Conservation (phyloP, 2,113 vertebrate species). For the Actenoides hombroni region DNA sequence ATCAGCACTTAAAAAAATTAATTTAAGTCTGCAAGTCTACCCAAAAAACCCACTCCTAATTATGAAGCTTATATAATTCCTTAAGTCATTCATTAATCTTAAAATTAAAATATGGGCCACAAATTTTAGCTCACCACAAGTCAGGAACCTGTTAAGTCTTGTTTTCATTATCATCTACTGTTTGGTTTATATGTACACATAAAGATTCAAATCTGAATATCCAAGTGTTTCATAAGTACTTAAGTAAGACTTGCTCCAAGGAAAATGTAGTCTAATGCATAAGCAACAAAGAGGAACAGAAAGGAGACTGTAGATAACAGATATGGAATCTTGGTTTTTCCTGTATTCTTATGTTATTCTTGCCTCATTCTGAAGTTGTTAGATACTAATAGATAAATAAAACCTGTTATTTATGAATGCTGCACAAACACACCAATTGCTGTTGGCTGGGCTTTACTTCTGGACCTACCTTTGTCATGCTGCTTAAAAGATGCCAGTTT, state of each 20-base stretch:
- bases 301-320: not conserved
- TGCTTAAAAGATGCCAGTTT: not conserved
- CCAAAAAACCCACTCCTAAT: fast-evolving
- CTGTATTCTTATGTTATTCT: not conserved
- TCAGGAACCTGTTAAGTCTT: not conserved
- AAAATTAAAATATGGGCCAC: not conserved
- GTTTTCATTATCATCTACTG: not conserved
- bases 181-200: not conserved
- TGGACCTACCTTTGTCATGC: not conserved
- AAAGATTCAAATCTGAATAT: not conserved
- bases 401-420: not conserved
- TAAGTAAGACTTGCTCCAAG: not conserved
- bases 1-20: not conserved
- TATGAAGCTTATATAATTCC: not conserved
- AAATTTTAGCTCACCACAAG: not conserved
- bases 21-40: not conserved
- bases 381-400: not conserved
- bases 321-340: not conserved
- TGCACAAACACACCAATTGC: not conserved
- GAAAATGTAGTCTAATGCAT: not conserved
- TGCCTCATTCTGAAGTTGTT: not conserved
- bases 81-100: not conserved
- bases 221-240: not conserved
- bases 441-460: not conserved
- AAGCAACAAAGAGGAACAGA: not conserved